Evolutionary conservation across 2,113 vertebrate genomes (phyloP).

Genomic region (Indri indri): DNA sequence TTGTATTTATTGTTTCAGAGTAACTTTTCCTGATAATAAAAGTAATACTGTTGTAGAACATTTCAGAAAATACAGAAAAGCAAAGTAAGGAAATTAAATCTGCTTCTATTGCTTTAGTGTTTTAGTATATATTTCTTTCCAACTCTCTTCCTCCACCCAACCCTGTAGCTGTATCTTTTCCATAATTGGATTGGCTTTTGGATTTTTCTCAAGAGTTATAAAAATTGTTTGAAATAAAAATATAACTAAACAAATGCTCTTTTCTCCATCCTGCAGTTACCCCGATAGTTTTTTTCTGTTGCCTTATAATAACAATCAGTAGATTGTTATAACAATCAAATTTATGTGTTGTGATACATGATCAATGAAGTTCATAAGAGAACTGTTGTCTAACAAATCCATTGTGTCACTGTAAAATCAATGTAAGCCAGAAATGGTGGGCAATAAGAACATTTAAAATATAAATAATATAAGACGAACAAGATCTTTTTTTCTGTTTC

Average conservation of each 20-base stretch:
- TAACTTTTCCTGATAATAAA: not conserved
- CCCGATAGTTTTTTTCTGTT: not conserved
- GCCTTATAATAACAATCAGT: not conserved
- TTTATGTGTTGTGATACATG: not conserved
- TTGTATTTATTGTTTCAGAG: constrained; percentile 32
- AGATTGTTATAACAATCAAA: not conserved
- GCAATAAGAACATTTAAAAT: not conserved
- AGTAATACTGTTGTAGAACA: not conserved
- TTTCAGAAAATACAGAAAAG: not conserved
- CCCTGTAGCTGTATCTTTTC: not conserved
- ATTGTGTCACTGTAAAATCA: not conserved
- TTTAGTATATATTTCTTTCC: not conserved
- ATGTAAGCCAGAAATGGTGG: not conserved
- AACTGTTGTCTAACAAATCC: not conserved
- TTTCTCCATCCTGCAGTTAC: constrained; percentile 10
- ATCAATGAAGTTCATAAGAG: not conserved
- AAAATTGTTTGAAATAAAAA: constrained; percentile 35
- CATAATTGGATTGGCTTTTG: constrained; percentile 10
- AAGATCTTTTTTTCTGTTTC: not conserved
- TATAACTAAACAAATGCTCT: not conserved
- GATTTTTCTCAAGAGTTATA: constrained; percentile 7
- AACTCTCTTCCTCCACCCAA: not conserved
- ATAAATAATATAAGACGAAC: not conserved
- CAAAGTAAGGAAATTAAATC: not conserved
- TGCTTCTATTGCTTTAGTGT: not conserved